phyloP scores from a whole-genome alignment of 1,140 invertebrate species.

The Leptinotarsa defecta region DNA sequence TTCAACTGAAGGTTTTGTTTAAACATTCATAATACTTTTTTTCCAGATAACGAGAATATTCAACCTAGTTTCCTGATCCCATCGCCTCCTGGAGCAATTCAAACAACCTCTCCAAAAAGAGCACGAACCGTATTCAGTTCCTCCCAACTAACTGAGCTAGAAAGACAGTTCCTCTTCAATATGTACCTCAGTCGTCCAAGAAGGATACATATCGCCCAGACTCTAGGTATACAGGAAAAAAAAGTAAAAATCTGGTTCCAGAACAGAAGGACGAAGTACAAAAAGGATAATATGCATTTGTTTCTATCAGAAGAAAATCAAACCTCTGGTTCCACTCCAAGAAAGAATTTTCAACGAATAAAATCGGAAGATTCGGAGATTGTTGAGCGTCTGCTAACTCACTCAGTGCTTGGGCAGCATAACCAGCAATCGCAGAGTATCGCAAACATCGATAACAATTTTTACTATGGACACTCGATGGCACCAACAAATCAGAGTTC shows the following conservation, averaged over 20 bases:
- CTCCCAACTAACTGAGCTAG: conserved; percentile 58
- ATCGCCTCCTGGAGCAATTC: no score
- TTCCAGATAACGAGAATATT: background rate
- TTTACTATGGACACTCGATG: no score
- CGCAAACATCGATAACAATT: no score
- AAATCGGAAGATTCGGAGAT: background rate
- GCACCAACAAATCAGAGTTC: no score
- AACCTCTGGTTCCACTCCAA: no score
- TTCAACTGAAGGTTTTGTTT: background rate
- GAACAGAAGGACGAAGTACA: conserved; percentile 76
- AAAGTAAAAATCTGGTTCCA: conserved; percentile 99
- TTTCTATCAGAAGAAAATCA: background rate
- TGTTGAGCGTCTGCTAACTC: background rate
- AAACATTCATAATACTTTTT: background rate
- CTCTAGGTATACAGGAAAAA: conserved; percentile 88
- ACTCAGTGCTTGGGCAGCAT: background rate
- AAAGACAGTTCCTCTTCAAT: conserved; percentile 97
- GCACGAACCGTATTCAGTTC: no score
- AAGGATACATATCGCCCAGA: conserved; percentile 96
- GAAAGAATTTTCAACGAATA: background rate
- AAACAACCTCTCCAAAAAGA: conserved; percentile 53
- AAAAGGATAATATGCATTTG: conserved; percentile 57
- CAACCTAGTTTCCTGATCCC: no score
- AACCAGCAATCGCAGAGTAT: no score
- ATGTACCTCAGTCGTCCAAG: conserved; percentile 91